Base-by-base conservation (phyloP, 37 sponge, comb jelly and placozoan genomes). In the Dysidea cf. avara region DNA sequence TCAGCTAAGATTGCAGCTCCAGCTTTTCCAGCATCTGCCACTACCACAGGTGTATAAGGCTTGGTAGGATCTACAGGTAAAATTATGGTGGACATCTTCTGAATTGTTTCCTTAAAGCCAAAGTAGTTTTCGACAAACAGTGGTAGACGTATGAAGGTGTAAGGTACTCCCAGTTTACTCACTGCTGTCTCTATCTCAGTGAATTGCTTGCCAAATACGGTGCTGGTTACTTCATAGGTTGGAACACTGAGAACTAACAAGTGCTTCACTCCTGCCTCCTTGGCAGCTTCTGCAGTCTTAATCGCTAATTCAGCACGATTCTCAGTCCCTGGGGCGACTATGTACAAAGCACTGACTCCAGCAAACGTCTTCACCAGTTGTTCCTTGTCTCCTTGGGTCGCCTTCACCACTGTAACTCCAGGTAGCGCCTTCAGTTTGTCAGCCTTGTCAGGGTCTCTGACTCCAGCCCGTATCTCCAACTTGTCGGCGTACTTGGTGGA, bases 361-460 rank as follows among this genome's bases (percentile, higher is more conserved):
- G 66, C 40, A 20, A 83, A 26, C n/a, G 29, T 38, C 48, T 55
- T 66, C 61, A 83, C 29, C n/a, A 37, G n/a, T 11, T 73, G 20
- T 3, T 63, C 66, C 14, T 69, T 81, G 13, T 24, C 76, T 53
- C 80, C 80, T 80, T 78, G 77, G 0, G 24, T 38, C 0, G 86
- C 85, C 31, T 78, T 58, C 0, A 89, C 85, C 9, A 84, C n/a
- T n/a, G n/a, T n/a, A n/a, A n/a, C n/a, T n/a, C n/a, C n/a, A n/a
- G n/a, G n/a, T n/a, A n/a, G n/a, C 11, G 31, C 37, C 57, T 64
- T 77, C 52, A 81, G 56, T 28, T 70, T 75, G 31, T 75, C 72
- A 35, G 88, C 83, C 62, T 81, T 87, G 33, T 76, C 83, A 30
- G 80, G 79, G 49, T 83, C 66, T 7, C 89, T 79, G 18, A 63